These are phyloP conservation scores for Phaonia tiefii DNA, from an alignment of 2,888 invertebrate species.

Conservation along the genomic window DNA sequence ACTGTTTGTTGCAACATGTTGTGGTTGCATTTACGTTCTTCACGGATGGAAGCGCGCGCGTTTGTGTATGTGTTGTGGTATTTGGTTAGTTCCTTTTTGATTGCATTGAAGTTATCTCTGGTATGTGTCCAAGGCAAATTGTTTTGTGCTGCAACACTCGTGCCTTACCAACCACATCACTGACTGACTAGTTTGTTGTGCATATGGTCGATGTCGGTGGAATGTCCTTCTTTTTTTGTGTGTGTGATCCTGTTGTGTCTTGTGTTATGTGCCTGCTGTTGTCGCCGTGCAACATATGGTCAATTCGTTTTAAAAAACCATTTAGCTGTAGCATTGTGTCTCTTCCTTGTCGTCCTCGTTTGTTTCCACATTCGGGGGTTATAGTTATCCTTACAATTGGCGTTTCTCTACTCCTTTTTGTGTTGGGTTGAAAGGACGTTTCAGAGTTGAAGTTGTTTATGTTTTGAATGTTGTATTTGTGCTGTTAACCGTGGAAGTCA, in stretches of 20 bases:
- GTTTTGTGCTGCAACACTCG: constrained; percentile 12
- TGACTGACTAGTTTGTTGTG: background rate
- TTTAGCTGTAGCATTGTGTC: background rate
- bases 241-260: constrained; percentile 17
- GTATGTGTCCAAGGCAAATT: constrained; percentile 39
- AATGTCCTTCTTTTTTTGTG: constrained; percentile 56
- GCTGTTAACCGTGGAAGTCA: constrained; percentile 78
- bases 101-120: constrained; percentile 60
- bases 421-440: background rate
- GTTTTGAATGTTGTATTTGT: constrained; percentile 39
- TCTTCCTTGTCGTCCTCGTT: constrained; percentile 8
- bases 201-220: constrained; percentile 43
- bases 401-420: background rate
- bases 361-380: too few relatives aligned
- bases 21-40: constrained; percentile 58
- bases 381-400: constrained; percentile 32
- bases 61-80: constrained; percentile 14
- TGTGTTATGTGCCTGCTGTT: constrained; percentile 6
- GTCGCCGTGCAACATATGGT: constrained; percentile 59
- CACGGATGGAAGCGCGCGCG: constrained; percentile 33
- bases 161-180: constrained; percentile 44
- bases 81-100: constrained; percentile 46
- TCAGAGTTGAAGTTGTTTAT: background rate
- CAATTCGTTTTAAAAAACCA: constrained; percentile 30
- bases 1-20: constrained; percentile 61